Conservation (phyloP, 2,113 vertebrate genomes). For the Zosterops pallidus region DNA sequence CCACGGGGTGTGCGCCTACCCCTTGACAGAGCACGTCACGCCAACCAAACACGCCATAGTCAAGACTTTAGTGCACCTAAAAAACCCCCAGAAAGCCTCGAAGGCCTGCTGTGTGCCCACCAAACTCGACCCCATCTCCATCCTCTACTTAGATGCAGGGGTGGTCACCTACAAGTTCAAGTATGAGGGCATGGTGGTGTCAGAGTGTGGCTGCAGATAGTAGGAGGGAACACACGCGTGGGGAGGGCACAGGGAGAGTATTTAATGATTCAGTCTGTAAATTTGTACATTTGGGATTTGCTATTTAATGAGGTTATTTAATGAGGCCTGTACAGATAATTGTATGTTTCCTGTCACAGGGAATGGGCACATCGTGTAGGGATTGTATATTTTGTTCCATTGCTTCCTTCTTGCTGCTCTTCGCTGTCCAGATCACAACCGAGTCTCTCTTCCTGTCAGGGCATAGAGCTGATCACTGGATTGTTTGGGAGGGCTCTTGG, state of each 20-base stretch:
- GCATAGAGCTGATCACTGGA: background rate
- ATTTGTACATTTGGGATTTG: slow-evolving; percentile 82
- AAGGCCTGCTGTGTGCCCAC: slow-evolving; percentile 95
- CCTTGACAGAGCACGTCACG: slow-evolving; percentile 90
- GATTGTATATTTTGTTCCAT: slow-evolving; percentile 60
- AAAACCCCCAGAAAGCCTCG: slow-evolving; percentile 89
- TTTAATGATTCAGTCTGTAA: slow-evolving; percentile 79
- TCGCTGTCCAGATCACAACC: background rate
- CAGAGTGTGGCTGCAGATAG: slow-evolving; percentile 98
- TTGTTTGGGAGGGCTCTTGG: background rate
- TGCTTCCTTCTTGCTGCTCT: slow-evolving; percentile 36
- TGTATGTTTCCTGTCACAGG: slow-evolving; percentile 49
- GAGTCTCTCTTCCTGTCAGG: background rate
- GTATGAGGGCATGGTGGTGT: slow-evolving; percentile 95
- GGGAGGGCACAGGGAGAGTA: slow-evolving; percentile 39
- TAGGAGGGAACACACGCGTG: background rate
- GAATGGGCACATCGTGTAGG: slow-evolving; percentile 28
- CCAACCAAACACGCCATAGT: slow-evolving; percentile 96
- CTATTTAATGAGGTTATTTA: slow-evolving; percentile 84
- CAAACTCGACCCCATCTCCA: slow-evolving; percentile 94
- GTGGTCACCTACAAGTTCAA: slow-evolving; percentile 99
- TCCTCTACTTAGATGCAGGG: slow-evolving; percentile 93
- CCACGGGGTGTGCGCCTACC: slow-evolving; percentile 87
- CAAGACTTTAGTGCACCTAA: slow-evolving; percentile 90
- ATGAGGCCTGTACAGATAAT: slow-evolving; percentile 77